phyloP scores from a whole-genome alignment of 2,797 vertebrate genomes.

The Enteromius mattozi region DNA sequence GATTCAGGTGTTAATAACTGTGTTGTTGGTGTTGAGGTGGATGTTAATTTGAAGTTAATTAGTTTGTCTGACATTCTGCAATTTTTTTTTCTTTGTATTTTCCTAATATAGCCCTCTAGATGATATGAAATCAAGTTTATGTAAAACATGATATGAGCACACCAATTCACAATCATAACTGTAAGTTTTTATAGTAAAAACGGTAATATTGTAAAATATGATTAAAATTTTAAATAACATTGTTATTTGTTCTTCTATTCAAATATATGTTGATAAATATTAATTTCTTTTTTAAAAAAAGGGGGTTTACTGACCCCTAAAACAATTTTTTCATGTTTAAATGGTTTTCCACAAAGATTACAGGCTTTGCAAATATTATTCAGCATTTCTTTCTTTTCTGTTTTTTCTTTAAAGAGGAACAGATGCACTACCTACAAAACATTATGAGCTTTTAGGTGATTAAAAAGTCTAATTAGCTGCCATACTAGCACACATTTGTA shows the following conservation, averaged over 20 bases:
- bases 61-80: not conserved
- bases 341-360: not conserved
- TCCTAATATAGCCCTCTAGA: not conserved
- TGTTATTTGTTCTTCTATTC: too few species aligned
- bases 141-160: not conserved
- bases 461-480: not conserved
- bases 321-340: not conserved
- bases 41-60: not conserved
- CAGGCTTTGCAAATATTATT: not conserved
- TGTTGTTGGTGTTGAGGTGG: not conserved
- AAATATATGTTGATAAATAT: not conserved
- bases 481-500: not conserved
- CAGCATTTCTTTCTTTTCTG: not conserved
- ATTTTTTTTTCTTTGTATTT: not conserved
- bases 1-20: not conserved
- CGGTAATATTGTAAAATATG: not conserved
- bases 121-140: not conserved
- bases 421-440: not conserved
- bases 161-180: not conserved
- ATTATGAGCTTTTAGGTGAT: not conserved
- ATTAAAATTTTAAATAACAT: not conserved
- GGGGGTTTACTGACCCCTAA: too few species aligned
- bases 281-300: too few species aligned
- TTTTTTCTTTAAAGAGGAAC: not conserved
- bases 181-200: too few species aligned